Conservation (phyloP, 2,113 vertebrate species). For the Sander lucioperca region DNA sequence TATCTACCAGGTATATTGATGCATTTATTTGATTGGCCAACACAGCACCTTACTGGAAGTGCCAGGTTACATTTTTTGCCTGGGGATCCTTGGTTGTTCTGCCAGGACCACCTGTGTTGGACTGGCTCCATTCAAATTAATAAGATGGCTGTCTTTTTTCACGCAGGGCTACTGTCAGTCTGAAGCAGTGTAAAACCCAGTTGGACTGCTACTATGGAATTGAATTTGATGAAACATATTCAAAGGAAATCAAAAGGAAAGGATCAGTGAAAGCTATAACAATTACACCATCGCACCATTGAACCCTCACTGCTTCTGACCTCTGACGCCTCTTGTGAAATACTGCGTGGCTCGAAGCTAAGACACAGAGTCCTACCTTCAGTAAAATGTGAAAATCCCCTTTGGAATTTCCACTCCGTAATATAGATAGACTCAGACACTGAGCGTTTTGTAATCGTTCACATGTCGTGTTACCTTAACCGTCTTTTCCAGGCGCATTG, state of each 20-base stretch:
- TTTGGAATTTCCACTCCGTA: background rate
- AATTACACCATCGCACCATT: background rate
- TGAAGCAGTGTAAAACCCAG: background rate
- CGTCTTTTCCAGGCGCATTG: slow-evolving; percentile 29
- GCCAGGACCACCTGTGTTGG: no score
- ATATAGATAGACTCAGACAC: background rate
- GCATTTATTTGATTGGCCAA: no score
- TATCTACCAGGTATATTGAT: background rate
- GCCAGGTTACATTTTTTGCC: background rate
- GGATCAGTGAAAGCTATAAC: no score
- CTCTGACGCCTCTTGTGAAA: slow-evolving; percentile 8
- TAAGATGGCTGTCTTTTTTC: background rate
- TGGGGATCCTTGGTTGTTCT: background rate
- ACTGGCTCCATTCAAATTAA: background rate
- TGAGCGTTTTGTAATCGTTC: slow-evolving; percentile 26
- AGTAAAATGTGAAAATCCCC: background rate
- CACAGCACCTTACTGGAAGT: background rate
- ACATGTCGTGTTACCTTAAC: slow-evolving; percentile 36
- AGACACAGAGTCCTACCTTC: background rate
- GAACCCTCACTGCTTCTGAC: background rate
- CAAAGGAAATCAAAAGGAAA: background rate
- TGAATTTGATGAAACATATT: background rate
- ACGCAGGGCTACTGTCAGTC: background rate
- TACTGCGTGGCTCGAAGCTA: background rate
- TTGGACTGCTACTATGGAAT: no score